phyloP scores from a whole-genome alignment of 2,113 vertebrate species.

The Turnix velox region DNA sequence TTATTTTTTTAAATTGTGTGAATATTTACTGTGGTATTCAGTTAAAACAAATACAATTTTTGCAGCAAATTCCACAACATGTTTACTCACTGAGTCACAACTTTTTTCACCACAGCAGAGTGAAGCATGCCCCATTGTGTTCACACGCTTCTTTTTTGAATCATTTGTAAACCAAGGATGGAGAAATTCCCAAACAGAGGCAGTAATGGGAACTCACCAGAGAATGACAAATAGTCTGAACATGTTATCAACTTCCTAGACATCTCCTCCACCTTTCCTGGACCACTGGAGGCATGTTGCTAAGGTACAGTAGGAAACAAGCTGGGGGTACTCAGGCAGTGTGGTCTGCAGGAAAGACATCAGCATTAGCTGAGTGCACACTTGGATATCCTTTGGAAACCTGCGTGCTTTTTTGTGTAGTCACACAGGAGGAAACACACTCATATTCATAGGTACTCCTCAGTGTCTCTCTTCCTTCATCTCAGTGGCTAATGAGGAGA shows the following conservation, averaged over 20 bases:
- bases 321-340: background rate
- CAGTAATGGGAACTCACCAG: conserved; percentile 30
- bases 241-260: conserved; percentile 45
- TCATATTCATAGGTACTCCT: background rate
- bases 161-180: conserved; percentile 26
- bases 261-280: conserved; percentile 41
- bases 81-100: conserved; percentile 29
- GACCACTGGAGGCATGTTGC: background rate
- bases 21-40: conserved; percentile 67
- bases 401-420: background rate
- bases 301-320: background rate
- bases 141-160: conserved; percentile 22
- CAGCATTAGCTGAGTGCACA: background rate
- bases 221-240: conserved; percentile 26
- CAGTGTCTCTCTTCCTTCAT: background rate
- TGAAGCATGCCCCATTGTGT: conserved; percentile 25
- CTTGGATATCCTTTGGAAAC: background rate
- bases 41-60: conserved; percentile 41
- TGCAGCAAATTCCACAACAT: conserved; percentile 51
- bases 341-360: background rate
- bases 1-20: conserved; percentile 25
- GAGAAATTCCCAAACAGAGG: conserved; percentile 14
- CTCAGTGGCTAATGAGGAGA: background rate
- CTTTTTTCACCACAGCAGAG: background rate
- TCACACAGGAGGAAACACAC: background rate